Percentiles rank a stretch among this genome's conserved stretches.
These are phyloP conservation scores for Pristionchus entomophagus DNA, from an alignment of 2,888 invertebrate species.

Conservation along the genomic window DNA sequence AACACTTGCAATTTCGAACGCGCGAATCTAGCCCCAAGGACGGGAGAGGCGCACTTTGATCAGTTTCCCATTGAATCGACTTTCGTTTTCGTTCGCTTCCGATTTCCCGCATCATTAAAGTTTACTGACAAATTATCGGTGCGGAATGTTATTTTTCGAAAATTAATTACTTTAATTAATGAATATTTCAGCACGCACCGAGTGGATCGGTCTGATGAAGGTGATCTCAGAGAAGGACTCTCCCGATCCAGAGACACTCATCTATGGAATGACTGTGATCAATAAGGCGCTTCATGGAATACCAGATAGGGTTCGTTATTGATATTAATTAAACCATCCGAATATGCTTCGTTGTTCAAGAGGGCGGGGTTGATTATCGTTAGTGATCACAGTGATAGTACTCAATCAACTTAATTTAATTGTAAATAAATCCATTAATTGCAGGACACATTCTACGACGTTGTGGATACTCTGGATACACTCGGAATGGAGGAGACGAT, in stretches of 20 bases:
- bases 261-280: constrained; percentile 95
- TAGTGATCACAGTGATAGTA: neutral
- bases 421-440: neutral
- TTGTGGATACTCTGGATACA: constrained; percentile 94
- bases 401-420: neutral
- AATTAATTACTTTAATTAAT: too few species aligned
- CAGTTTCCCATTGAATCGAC: neutral
- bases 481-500: constrained; percentile 80
- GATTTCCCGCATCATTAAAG: neutral
- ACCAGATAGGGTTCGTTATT: constrained; percentile 70
- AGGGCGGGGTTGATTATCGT: neutral
- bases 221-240: constrained; percentile 91
- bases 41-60: neutral
- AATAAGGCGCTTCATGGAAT: constrained; percentile 80
- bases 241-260: constrained; percentile 94
- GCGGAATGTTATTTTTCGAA: too few species aligned
- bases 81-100: neutral
- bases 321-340: neutral
- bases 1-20: constrained; percentile 50
- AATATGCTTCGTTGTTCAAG: neutral
- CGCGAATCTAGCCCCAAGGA: constrained; percentile 39
- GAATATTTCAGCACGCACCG: constrained; percentile 79
- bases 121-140: too few species aligned
- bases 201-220: constrained; percentile 88
- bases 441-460: constrained; percentile 96